phyloP scores from a whole-genome alignment of 2,113 vertebrate genomes.

The Anguilla japonica region DNA sequence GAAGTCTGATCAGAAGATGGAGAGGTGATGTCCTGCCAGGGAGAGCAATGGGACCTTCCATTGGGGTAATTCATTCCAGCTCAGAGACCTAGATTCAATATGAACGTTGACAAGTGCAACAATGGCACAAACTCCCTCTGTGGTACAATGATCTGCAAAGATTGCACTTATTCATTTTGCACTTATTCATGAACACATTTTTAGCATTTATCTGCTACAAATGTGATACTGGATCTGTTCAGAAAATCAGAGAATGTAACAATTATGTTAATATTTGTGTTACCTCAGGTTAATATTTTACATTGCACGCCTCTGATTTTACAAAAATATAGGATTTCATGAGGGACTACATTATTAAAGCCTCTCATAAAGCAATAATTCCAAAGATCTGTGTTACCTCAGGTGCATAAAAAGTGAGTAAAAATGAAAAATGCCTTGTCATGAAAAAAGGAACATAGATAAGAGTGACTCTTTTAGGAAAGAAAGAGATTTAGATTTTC shows the following conservation, averaged over 20 bases:
- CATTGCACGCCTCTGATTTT: not conserved
- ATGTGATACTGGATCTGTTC: not conserved
- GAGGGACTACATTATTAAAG: not conserved
- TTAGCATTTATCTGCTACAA: not conserved
- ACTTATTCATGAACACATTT: not conserved
- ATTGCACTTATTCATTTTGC: not conserved
- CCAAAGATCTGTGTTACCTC: too few species aligned
- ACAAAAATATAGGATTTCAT: not conserved
- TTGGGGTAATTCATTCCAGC: conserved; percentile 16
- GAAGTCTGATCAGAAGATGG: not conserved
- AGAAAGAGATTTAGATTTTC: not conserved
- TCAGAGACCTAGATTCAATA: not conserved
- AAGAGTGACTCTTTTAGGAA: not conserved
- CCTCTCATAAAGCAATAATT: not conserved
- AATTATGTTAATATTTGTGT: not conserved
- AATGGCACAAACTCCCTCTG: not conserved
- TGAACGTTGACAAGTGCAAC: not conserved
- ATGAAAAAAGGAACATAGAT: not conserved
- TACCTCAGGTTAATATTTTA: not conserved
- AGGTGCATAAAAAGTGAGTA: not conserved
- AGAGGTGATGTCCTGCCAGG: conserved; percentile 14
- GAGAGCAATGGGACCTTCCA: not conserved
- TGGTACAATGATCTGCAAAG: not conserved
- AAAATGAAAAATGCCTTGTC: not conserved
- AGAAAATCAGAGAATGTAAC: not conserved